Conservation (phyloP, 1,140 invertebrate genomes). For the Charaxes varanes region DNA sequence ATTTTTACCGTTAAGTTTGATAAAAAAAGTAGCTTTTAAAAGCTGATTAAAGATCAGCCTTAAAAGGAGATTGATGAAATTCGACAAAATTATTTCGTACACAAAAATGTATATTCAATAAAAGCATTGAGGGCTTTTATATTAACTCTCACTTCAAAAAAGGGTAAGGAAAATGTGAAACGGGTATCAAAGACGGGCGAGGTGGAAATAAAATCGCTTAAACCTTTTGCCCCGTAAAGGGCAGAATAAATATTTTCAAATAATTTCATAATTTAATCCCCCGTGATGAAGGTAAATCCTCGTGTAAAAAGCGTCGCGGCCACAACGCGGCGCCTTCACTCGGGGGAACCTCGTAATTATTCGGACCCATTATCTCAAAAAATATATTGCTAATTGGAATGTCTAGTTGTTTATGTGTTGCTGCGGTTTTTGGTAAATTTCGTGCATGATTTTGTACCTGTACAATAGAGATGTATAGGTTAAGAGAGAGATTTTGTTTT, state of each 20-base stretch:
- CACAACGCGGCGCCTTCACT: conserved; percentile 9
- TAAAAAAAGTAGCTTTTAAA: no score
- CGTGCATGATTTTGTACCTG: background rate
- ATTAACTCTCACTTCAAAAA: no score
- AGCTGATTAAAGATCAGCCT: no score
- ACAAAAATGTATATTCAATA: no score
- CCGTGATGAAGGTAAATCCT: conserved; percentile 25
- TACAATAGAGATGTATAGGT: background rate
- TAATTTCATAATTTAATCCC: conserved; percentile 22
- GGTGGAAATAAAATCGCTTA: conserved; percentile 8
- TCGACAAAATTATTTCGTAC: no score
- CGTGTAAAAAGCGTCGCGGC: conserved; percentile 19
- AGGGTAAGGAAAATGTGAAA: no score
- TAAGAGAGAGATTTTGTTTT: background rate
- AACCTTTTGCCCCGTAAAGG: conserved; percentile 13
- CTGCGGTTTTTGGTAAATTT: no score
- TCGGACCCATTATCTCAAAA: conserved; percentile 16
- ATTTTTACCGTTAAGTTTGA: no score
- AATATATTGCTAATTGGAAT: conserved; percentile 20
- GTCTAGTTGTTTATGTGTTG: conserved; percentile 12
- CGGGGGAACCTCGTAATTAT: conserved; percentile 14
- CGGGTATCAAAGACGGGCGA: no score
- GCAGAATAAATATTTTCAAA: conserved; percentile 21
- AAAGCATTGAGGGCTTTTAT: no score
- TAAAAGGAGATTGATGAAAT: no score